Conservation (phyloP, 2,797 vertebrate genomes). For the Pantherophis alleghaniensis region DNA sequence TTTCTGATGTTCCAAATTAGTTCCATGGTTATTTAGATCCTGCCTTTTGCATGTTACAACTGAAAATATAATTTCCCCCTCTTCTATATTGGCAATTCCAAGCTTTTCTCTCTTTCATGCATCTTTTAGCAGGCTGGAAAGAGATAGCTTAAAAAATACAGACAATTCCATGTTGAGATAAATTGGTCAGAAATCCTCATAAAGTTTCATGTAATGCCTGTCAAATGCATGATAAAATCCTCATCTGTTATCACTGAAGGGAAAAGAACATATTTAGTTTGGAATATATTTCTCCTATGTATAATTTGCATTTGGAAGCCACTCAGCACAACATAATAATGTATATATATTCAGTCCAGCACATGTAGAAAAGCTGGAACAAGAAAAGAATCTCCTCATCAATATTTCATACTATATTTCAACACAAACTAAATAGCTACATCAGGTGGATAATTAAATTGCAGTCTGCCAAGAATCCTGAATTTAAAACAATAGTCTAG, state of each 20-base stretch:
- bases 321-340: background rate
- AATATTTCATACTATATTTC: conserved; percentile 24
- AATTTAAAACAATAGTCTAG: conserved; percentile 49
- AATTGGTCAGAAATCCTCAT: background rate
- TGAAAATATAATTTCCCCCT: background rate
- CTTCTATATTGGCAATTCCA: background rate
- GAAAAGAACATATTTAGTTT: background rate
- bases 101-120: background rate
- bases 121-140: background rate
- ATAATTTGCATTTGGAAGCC: conserved; percentile 1
- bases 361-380: background rate
- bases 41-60: background rate
- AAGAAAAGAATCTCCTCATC: background rate
- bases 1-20: background rate
- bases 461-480: conserved; percentile 6
- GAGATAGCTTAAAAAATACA: background rate
- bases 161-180: background rate
- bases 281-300: background rate
- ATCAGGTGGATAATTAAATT: conserved; percentile 30
- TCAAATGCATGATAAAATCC: background rate
- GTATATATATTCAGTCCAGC: background rate
- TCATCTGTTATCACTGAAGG: background rate
- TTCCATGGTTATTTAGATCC: background rate
- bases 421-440: conserved; percentile 19
- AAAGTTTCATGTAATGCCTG: background rate